Evolutionary conservation across 2,113 vertebrate genomes (phyloP).

Genomic region (Speoplatyrhinus poulsoni): DNA sequence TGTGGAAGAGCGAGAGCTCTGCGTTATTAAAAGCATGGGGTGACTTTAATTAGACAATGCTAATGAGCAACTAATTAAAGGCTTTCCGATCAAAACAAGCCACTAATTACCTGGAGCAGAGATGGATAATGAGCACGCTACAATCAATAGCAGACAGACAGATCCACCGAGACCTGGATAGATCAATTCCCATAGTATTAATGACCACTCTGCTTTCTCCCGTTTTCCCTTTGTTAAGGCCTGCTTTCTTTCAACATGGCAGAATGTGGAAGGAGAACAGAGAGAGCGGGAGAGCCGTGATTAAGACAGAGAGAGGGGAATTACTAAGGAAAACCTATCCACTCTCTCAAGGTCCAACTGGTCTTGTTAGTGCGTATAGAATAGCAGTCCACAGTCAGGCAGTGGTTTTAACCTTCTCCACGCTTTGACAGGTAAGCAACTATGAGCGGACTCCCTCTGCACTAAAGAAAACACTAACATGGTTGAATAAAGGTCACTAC

Average conservation of each 20-base stretch:
- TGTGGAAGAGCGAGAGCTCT: constrained; percentile 48
- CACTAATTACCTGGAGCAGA: constrained; percentile 73
- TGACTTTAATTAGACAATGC: constrained; percentile 80
- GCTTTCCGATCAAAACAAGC: constrained; percentile 76
- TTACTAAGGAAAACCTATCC: constrained; percentile 31
- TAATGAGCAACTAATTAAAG: constrained; percentile 80
- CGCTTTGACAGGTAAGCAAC: constrained; percentile 20
- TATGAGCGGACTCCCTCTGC: constrained; percentile 5
- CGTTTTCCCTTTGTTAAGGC: constrained; percentile 16
- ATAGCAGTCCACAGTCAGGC: constrained; percentile 22
- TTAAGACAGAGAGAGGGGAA: constrained; percentile 38
- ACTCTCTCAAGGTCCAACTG: not conserved
- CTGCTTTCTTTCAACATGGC: constrained; percentile 42
- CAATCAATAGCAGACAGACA: constrained; percentile 63
- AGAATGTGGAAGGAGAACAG: constrained; percentile 8
- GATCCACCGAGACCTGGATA: constrained; percentile 56
- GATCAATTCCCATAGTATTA: constrained; percentile 68
- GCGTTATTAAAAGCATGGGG: constrained; percentile 68
- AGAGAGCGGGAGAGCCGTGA: constrained; percentile 8
- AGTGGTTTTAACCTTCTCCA: constrained; percentile 17
- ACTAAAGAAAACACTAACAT: constrained; percentile 20
- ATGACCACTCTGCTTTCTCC: constrained; percentile 47
- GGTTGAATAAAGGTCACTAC: constrained; percentile 32
- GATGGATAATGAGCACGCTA: constrained; percentile 70
- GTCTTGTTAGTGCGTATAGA: not conserved